Base-by-base conservation (phyloP, 2,113 vertebrate species). In the Oxyura jamaicensis region DNA sequence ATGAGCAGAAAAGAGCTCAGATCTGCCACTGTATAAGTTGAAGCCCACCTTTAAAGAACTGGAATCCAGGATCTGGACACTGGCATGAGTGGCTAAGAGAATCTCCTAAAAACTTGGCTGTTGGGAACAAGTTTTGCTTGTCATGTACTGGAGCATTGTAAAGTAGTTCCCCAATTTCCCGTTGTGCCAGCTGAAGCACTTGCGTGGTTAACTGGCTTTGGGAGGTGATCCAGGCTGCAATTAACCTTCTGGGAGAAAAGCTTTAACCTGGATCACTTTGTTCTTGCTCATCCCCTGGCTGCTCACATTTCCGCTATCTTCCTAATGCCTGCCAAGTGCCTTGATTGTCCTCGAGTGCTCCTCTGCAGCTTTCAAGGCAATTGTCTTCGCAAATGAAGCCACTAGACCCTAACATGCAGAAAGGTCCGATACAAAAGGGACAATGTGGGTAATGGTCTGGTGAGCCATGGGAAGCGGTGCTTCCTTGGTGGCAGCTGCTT, bases 291-390 rank as follows among this genome's bases (percentile, higher is more conserved):
- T 36, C 11, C 23, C 62, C 28, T 44, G 72, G 12, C 48, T 9
- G 13, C 60, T 69, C 8, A 65, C 25, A 14, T 59, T 91, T 52
- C 81, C 35, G 5, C 56, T 81, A 2, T 56, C 12, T 16, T 55
- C 15, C 56, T 44, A 3, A 26, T 33, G 69, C 52, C 46, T 72
- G 41, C 72, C 46, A 46, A 83, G 21, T 35, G 52, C 52, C 25
- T 8, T 3, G 23, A 29, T 33, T 0, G 0, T 7, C 9, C 52
- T 79, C 12, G 1, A 1, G 3, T 14, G 83, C 81, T 9, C 17
- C 74, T 66, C 75, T 66, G 39, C 39, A 88, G 17, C 50, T 33
- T 83, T 83, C 21, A 63, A 75, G 66, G 39, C 39, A 65, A 56
- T 39, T 3, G 6, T 20, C 14, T 74, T 44, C 75, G 16, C 28